Evolutionary conservation across 2,113 vertebrate genomes (phyloP), one percentile per base, ranked within the genome.

Genomic region (Canis aureus): DNA sequence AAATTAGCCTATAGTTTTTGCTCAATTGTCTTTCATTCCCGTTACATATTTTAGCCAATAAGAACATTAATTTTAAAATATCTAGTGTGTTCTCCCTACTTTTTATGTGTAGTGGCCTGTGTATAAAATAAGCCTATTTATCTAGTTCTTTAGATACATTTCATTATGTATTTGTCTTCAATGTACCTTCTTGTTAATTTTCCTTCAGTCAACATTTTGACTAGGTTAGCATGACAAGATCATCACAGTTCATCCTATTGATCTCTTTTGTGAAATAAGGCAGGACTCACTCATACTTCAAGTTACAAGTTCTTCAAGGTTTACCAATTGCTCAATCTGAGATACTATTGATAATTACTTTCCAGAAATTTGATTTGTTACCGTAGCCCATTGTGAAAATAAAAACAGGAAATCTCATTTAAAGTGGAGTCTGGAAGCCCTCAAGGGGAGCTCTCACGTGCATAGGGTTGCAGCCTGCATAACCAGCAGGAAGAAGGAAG

Each of bases 41-140:
- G 27, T 91, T 76, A 91, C 7, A 95, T 62, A 23, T 76, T 95
- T 92, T 94, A 97, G 32, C 32, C n/a, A 64, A 80, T 49, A 78
- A 78, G 59, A 93, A 62, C 32, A 83, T 71, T 88, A 55, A 64
- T 92, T 95, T 78, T 2, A 85, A 93, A 84, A 85, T 51, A 84
- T 12, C 10, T 49, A 20, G 6, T 67, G 32, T 78, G 17, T 10
- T 78, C 35, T 79, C 23, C 19, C 5, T 84, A 57, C 11, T 38
- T 89, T 82, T 88, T 83, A 69, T 95, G 23, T 71, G 25, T 38
- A 71, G 27, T 69, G n/a, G 27, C 22, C 43, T 89, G 11, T 92
- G 17, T 35, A 74, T 81, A 91, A 84, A 86, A 74, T 51, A 59
- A 53, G 49, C 60, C 74, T 81, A 9, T 53, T 12, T 49, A 60